These are phyloP conservation scores for Drosophila paracracens DNA, from an alignment of 2,888 invertebrate genomes.

Conservation along the genomic window DNA sequence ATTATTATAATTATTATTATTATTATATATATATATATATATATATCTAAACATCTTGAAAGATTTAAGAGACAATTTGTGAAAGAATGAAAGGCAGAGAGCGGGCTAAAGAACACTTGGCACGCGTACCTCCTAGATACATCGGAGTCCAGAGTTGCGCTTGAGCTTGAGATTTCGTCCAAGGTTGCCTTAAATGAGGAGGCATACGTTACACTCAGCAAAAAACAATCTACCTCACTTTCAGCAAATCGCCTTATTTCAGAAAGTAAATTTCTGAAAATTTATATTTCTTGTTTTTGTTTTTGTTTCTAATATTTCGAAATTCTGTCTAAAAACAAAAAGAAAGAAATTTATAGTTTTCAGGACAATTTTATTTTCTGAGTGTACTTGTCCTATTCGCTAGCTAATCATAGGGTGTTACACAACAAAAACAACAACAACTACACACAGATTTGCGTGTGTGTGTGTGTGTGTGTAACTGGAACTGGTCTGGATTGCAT, in stretches of 20 bases:
- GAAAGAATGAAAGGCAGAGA: constrained; percentile 5
- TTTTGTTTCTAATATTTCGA: no score
- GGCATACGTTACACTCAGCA: constrained; percentile 13
- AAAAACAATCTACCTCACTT: not conserved
- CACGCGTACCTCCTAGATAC: constrained; percentile 63
- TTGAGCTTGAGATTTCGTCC: constrained; percentile 26
- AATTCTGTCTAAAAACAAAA: no score
- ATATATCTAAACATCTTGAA: constrained; percentile 45
- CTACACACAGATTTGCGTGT: constrained; percentile 1
- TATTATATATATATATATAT: constrained; percentile 1
- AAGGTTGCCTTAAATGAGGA: constrained; percentile 30
- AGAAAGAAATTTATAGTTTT: not conserved
- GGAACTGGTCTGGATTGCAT: constrained; percentile 56
- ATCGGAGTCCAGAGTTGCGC: constrained; percentile 26
- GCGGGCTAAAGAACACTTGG: constrained; percentile 22
- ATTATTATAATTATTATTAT: not conserved
- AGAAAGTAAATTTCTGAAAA: not conserved
- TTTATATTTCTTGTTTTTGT: not conserved
- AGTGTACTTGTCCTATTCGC: not conserved
- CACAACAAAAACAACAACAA: constrained; percentile 8
- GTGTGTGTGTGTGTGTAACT: constrained; percentile 15
- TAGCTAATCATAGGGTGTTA: constrained; percentile 2
- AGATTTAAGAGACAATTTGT: constrained; percentile 57
- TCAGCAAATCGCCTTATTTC: not conserved
- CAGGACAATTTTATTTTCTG: not conserved